Percentiles rank a stretch among this genome's conserved stretches.
These are phyloP conservation scores for Kuschelorhynchus macadamiae DNA, from an alignment of 2,888 invertebrate genomes.

Conservation along the genomic window DNA sequence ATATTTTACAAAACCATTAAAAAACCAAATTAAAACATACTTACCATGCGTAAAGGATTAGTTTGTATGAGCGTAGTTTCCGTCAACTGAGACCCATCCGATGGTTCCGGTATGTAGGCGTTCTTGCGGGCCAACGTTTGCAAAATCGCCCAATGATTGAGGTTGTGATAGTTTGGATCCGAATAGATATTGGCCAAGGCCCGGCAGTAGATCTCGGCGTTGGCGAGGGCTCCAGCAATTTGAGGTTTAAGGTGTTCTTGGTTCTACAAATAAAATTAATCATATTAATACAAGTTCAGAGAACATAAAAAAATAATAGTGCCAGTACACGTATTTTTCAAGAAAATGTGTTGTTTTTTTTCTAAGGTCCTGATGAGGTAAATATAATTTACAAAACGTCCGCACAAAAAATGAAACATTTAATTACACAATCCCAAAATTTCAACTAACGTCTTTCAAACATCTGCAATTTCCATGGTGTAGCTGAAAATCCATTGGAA, in stretches of 20 bases:
- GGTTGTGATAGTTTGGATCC: slow-evolving; percentile 95
- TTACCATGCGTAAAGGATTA: slow-evolving; percentile 93
- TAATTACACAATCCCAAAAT: too few relatives aligned
- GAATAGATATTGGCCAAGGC: slow-evolving; percentile 96
- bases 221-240: slow-evolving; percentile 91
- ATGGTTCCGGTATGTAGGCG: slow-evolving; percentile 85
- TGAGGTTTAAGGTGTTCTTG: slow-evolving; percentile 95
- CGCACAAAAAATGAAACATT: too few relatives aligned
- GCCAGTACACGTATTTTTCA: too few relatives aligned
- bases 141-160: slow-evolving; percentile 95
- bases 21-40: slow-evolving; percentile 54
- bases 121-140: slow-evolving; percentile 94
- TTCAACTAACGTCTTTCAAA: too few relatives aligned
- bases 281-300: too few relatives aligned
- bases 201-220: slow-evolving; percentile 94
- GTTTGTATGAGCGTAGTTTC: slow-evolving; percentile 97
- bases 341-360: too few relatives aligned
- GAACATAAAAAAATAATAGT: too few relatives aligned
- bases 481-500: too few relatives aligned
- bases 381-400: too few relatives aligned
- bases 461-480: too few relatives aligned
- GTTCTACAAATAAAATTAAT: slow-evolving; percentile 76
- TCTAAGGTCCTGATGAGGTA: too few relatives aligned
- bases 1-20: background rate
- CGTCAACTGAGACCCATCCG: slow-evolving; percentile 87